Evolutionary conservation across 2,113 vertebrate species (phyloP), one percentile per base, ranked within the genome.

Genomic region (Gopherus flavomarginatus): DNA sequence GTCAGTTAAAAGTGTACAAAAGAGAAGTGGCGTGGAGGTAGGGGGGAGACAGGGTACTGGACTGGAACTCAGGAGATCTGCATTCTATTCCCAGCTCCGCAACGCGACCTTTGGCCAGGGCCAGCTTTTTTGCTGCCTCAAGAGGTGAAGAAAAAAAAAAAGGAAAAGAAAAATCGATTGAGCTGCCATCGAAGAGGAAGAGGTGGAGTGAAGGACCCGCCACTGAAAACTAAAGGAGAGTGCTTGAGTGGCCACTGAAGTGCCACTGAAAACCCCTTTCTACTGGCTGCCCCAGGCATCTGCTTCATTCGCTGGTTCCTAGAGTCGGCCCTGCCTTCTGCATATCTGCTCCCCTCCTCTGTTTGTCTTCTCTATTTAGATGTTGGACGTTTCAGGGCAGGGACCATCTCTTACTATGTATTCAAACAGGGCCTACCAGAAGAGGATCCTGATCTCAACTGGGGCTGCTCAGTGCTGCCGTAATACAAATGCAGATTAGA

Each of bases 371-470:
- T 10, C 22, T 54, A 38, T 35, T 38, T 35, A 85, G 13, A 11
- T 8, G 2, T 12, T 78, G 56, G 38, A 8, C 19, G 1, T 81
- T 94, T 83, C 75, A 44, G 22, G 56, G 38, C 81, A 90, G 4
- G 7, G 14, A 1, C 1, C 9, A 0, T 77, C 47, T 10, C 26
- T 31, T 57, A 27, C 13, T 19, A 26, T 57, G 24, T 57, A 42
- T 57, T 57, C 6, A 2, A 22, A 52, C 5, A 19, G 10, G 8
- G 10, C 16, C 13, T 57, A 31, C 13, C 54, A 83, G 13, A 42
- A 42, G 8, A 85, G 53, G 38, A 21, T 4, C 88, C 53, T 88
- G 6, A 47, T 47, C 42, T 27, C 13, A 78, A 29, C 1, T 8
- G 42, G 75, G 52, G 24, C 79, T 17, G 1, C 0, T 27, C 13